Conservation (phyloP, 2,888 invertebrate genomes). For the Meteorus colon region DNA sequence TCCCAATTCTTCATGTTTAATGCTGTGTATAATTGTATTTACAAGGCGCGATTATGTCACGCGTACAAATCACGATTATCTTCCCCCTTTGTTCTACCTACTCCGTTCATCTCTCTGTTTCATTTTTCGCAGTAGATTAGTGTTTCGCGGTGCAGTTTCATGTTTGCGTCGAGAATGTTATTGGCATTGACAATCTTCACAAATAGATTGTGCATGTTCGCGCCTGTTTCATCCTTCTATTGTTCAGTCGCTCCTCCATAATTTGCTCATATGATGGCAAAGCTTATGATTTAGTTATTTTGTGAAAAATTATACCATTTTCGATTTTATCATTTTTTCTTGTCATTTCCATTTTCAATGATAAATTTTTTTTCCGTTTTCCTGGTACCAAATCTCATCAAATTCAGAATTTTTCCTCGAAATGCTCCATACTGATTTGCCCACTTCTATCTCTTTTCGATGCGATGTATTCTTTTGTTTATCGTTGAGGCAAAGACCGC, state of each 20-base stretch:
- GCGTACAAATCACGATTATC: slow-evolving; percentile 65
- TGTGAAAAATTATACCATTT: not conserved
- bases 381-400: not conserved
- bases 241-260: slow-evolving; percentile 26
- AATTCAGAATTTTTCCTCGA: not conserved
- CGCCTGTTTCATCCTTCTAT: not conserved
- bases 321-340: not conserved
- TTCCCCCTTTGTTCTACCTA: slow-evolving; percentile 52
- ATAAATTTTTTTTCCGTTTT: not conserved
- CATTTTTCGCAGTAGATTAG: slow-evolving; percentile 22
- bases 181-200: slow-evolving; percentile 7
- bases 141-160: slow-evolving; percentile 10
- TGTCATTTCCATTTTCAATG: not conserved
- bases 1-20: slow-evolving; percentile 24
- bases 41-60: slow-evolving; percentile 61
- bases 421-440: not conserved
- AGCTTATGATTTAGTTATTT: not conserved
- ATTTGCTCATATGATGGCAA: not conserved
- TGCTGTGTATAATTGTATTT: slow-evolving; percentile 63
- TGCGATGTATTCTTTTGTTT: not conserved
- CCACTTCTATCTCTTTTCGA: not conserved
- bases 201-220: not conserved
- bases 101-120: slow-evolving; percentile 46
- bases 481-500: slow-evolving; percentile 17
- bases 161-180: slow-evolving; percentile 16